Evolutionary conservation across 2,113 vertebrate genomes (phyloP).

Genomic region (Meleagris gallopavo): DNA sequence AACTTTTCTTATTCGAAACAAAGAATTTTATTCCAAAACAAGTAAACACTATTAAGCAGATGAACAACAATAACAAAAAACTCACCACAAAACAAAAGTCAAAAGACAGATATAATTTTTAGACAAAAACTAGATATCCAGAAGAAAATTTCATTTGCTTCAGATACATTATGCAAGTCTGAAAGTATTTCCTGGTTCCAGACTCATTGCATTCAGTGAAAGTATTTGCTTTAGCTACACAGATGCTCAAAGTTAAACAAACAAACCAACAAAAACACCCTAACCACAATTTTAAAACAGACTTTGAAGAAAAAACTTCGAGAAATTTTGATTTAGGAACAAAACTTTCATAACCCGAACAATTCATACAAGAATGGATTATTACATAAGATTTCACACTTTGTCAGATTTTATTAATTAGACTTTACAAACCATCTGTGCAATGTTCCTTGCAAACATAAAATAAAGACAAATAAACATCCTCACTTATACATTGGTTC

Average conservation of each 20-base stretch:
- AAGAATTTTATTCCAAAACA: neutral
- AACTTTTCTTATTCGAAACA: neutral
- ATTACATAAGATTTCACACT: neutral
- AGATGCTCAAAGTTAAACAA: neutral
- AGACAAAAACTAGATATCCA: neutral
- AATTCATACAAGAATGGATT: conserved; percentile 3
- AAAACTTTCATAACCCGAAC: neutral
- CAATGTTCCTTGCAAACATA: conserved; percentile 1
- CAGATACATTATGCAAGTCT: neutral
- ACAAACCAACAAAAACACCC: neutral
- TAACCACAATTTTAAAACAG: neutral
- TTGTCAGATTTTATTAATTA: conserved; percentile 59
- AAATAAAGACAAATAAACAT: neutral
- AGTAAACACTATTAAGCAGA: neutral
- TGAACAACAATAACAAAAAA: neutral
- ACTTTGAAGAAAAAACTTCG: neutral
- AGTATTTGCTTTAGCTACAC: neutral
- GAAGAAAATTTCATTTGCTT: neutral
- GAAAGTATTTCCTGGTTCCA: neutral
- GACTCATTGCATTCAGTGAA: neutral
- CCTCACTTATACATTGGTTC: neutral
- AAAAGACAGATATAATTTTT: neutral
- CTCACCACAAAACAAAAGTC: neutral
- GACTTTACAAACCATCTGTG: conserved; percentile 54
- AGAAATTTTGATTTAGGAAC: conserved; percentile 18